Base-by-base conservation (phyloP, 2,888 invertebrate genomes). In the Polyploca ridens region DNA sequence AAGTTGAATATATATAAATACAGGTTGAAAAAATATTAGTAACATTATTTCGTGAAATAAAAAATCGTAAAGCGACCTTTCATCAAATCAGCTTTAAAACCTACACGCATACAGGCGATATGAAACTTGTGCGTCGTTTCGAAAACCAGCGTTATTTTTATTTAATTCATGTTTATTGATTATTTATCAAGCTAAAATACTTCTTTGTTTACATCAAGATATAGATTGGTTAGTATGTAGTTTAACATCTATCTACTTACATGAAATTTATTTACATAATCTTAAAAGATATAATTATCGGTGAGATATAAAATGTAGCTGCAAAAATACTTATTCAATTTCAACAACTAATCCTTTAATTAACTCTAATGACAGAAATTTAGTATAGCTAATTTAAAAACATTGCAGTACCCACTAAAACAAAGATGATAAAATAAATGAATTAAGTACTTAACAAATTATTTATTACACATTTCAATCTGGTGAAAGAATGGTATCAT, bases 281-380 rank as follows among this genome's bases (percentile, higher is more conserved):
- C 64, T 69, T 69, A 69, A 54, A 64, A 61, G 64, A 71, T 73
- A 67, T 72, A 78, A 72, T 76, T 76, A 72, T 76, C 74, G 73
- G 79, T 76, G 77, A 78, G 77, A 73, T 71, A 73, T 67, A 69
- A 33, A 67, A 77, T 72, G 73, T 73, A 70, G 13, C 33, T 27
- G 19, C 19, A 19, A 41, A 61, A 61, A 41, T 61, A 41, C 41
- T n/a, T 33, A 41, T 38, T 61, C 14, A 61, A 13, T 19, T 10
- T 41, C 19, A 59, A 35, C 7, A 35, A 58, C 14, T 49, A 49
- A 49, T 16, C 49, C n/a, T 14, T 49, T 49, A 16, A 16, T 19
- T 8, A 46, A 5, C 6, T 7, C n/a, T n/a, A 44, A 49, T 49
- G 49, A 49, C 49, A 49, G 3, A 10, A 44, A 44, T 44, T 44